Evolutionary conservation across 2,888 invertebrate species (phyloP).

Genomic region (Protodeltote pygarga): DNA sequence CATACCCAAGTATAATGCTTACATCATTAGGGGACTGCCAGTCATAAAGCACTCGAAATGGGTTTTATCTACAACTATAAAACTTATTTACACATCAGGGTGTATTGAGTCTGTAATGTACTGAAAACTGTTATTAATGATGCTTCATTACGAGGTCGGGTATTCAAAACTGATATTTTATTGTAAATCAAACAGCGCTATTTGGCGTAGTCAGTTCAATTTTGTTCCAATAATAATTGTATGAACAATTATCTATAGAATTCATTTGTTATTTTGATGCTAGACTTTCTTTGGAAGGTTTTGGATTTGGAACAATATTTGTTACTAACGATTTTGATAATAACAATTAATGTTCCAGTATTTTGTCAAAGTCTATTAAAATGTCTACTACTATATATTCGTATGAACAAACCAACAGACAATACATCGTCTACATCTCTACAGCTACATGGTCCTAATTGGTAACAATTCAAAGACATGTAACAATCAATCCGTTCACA

Average conservation of each 20-base stretch:
- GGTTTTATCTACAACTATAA: constrained; percentile 82
- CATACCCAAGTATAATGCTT: constrained; percentile 66
- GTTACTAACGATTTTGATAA: too few species aligned
- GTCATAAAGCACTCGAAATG: constrained; percentile 81
- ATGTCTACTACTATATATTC: too few species aligned
- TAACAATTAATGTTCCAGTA: too few species aligned
- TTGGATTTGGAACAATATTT: too few species aligned
- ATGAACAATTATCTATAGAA: too few species aligned
- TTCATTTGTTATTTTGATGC: too few species aligned
- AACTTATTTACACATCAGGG: constrained; percentile 80
- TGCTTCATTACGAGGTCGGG: constrained; percentile 2
- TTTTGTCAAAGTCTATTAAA: too few species aligned
- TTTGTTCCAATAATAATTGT: too few species aligned
- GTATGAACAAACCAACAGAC: constrained; percentile 26
- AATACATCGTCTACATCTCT: too few species aligned
- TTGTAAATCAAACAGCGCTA: background rate
- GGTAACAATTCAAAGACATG: constrained; percentile 37
- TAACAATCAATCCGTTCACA: constrained; percentile 39
- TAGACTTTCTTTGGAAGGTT: too few species aligned
- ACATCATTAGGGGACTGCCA: constrained; percentile 81
- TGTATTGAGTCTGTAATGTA: constrained; percentile 61
- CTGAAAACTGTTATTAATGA: constrained; percentile 52
- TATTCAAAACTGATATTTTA: background rate
- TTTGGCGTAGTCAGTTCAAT: too few species aligned
- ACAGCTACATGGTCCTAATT: constrained; percentile 24